Conservation (phyloP, 1,140 invertebrate genomes). For the Macrostomum lignano region DNA sequence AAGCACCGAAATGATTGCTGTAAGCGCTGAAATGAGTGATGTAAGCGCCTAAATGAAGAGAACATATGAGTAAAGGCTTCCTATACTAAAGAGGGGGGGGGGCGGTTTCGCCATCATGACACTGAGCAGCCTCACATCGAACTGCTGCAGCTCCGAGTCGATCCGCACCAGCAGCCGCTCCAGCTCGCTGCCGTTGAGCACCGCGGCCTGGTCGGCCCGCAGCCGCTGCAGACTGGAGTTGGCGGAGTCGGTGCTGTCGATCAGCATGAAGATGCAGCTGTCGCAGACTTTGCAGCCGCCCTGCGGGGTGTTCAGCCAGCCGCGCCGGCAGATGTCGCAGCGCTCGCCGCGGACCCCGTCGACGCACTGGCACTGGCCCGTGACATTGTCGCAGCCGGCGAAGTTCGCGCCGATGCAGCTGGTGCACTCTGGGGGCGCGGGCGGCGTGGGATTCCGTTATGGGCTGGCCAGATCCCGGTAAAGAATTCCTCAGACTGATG, state of each 20-base stretch:
- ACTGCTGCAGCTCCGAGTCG: too few species aligned
- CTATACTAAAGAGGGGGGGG: too few species aligned
- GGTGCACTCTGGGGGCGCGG: not conserved
- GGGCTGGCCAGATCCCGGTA: too few species aligned
- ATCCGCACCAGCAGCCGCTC: too few species aligned
- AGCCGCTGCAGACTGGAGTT: conserved; percentile 34
- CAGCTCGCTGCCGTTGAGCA: too few species aligned
- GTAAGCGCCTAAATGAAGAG: too few species aligned
- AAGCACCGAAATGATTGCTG: too few species aligned
- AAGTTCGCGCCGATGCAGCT: not conserved
- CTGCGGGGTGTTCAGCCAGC: not conserved
- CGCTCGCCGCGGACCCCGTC: not conserved
- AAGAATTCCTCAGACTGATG: too few species aligned
- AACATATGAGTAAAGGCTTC: too few species aligned
- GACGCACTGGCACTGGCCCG: not conserved
- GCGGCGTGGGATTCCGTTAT: conserved; percentile 14
- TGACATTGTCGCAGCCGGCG: not conserved
- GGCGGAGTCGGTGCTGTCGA: conserved; percentile 56
- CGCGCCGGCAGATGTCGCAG: not conserved
- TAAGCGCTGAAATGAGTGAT: too few species aligned
- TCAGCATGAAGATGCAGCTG: conserved; percentile 51
- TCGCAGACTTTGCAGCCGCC: conserved; percentile 47
- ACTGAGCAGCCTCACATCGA: too few species aligned
- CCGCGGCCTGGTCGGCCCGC: conserved; percentile 39
- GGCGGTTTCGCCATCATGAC: too few species aligned